Evolutionary conservation across 2,113 vertebrate genomes (phyloP).

Genomic region (Chloropsis cyanopogon): DNA sequence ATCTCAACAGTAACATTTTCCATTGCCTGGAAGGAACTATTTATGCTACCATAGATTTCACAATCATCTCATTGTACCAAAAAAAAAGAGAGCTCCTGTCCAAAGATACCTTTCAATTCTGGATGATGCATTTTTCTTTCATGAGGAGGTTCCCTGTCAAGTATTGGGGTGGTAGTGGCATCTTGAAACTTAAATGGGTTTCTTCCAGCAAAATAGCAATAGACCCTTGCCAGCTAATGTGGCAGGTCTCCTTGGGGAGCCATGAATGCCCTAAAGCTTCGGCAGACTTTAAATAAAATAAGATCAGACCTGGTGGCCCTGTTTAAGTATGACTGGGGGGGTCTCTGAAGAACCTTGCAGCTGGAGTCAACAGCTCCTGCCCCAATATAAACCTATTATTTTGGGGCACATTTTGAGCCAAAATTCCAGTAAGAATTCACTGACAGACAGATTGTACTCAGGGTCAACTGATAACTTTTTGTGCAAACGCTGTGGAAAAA

Average conservation of each 20-base stretch:
- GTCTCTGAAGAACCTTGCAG: neutral
- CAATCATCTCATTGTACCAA: neutral
- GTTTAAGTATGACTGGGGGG: neutral
- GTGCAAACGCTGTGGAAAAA: neutral
- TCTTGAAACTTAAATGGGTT: neutral
- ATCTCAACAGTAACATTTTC: constrained; percentile 11
- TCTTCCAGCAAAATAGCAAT: neutral
- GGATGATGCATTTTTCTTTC: neutral
- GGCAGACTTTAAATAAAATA: neutral
- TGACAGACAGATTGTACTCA: neutral
- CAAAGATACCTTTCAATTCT: neutral
- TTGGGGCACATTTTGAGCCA: neutral
- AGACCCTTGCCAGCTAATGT: neutral
- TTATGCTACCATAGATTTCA: neutral
- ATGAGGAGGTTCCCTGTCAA: neutral
- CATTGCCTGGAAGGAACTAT: neutral
- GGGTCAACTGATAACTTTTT: neutral
- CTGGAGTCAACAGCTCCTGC: neutral
- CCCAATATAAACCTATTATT: neutral
- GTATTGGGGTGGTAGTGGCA: neutral
- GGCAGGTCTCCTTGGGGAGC: neutral
- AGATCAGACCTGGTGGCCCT: neutral
- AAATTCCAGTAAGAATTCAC: neutral
- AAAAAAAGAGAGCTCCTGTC: neutral
- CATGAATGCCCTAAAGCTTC: neutral